Base-by-base conservation (phyloP, 2,113 vertebrate species). In the Syrmaticus mikado region DNA sequence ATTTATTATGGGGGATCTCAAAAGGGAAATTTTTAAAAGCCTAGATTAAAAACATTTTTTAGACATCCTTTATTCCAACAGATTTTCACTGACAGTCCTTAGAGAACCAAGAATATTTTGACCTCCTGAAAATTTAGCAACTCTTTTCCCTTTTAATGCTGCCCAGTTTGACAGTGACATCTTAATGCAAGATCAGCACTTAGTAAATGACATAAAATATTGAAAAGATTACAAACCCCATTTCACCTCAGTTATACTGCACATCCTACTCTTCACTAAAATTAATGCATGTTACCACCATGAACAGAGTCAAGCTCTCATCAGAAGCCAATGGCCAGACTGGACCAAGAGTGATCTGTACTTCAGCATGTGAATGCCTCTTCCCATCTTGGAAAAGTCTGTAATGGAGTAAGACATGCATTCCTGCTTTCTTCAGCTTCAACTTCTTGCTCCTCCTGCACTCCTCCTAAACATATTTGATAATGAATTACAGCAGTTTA, bases 21-120 rank as follows among this genome's bases (percentile, higher is more conserved):
- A 93, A 96, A 97, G 90, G 94, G 79, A 96, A 94, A 96, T 90
- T 85, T 95, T 71, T 58, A 95, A 96, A 94, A 83, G 57, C 76
- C 61, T 58, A 78, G 89, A 96, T 96, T 91, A 92, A 81, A 94
- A 72, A 72, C 94, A 86, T 90, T 94, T 95, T 96, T 94, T 91
- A 95, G 71, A 86, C 92, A 88, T 91, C 76, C 70, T 95, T 97
- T 94, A 95, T 79, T 97, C 66, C 93, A 96, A 88, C 78, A 91
- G 89, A 90, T 91, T 95, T 84, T 61, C 83, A 68, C 70, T 79
- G 76, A 53, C 81, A 85, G 90, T 28, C 82, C 75, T 74, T 43
- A 81, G 93, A 90, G 78, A 94, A 85, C 90, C 2, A 46, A 89
- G 82, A 90, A 85, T 48, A 60, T 90, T 95, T 85, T 2, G 48